Evolutionary conservation across 1,140 invertebrate species (phyloP).

Genomic region (Cephus cinctus): DNA sequence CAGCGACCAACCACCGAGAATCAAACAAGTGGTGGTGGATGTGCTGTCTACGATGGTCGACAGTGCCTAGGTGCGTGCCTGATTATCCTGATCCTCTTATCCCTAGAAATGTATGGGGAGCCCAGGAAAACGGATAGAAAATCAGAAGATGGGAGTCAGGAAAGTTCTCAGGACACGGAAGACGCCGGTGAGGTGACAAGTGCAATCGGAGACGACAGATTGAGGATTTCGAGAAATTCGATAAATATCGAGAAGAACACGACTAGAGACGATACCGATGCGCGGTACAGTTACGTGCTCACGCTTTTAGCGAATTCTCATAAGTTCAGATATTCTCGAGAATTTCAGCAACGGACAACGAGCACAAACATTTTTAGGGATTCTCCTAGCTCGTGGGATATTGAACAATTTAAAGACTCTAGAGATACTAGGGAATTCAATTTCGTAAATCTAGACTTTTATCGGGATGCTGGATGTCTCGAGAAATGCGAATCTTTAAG

Average conservation of each 20-base stretch:
- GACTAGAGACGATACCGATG: too few species aligned
- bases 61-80: slow-evolving; percentile 54
- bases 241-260: neutral
- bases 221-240: neutral
- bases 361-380: too few species aligned
- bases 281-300: too few species aligned
- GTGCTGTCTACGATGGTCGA: slow-evolving; percentile 25
- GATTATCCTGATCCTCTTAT: slow-evolving; percentile 47
- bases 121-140: slow-evolving; percentile 14
- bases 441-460: too few species aligned
- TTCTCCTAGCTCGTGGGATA: too few species aligned
- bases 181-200: neutral
- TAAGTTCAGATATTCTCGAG: too few species aligned
- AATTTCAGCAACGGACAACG: too few species aligned
- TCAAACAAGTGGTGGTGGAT: slow-evolving; percentile 36
- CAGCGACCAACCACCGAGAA: slow-evolving; percentile 46
- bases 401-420: too few species aligned
- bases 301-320: too few species aligned
- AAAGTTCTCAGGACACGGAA: neutral
- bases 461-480: too few species aligned
- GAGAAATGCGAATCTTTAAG: too few species aligned
- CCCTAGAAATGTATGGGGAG: slow-evolving; percentile 26
- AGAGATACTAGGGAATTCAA: too few species aligned
- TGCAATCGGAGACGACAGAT: neutral
- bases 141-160: neutral